These are phyloP conservation scores for Caradrina clavipalpis DNA, from an alignment of 2,888 invertebrate species.

Conservation along the genomic window DNA sequence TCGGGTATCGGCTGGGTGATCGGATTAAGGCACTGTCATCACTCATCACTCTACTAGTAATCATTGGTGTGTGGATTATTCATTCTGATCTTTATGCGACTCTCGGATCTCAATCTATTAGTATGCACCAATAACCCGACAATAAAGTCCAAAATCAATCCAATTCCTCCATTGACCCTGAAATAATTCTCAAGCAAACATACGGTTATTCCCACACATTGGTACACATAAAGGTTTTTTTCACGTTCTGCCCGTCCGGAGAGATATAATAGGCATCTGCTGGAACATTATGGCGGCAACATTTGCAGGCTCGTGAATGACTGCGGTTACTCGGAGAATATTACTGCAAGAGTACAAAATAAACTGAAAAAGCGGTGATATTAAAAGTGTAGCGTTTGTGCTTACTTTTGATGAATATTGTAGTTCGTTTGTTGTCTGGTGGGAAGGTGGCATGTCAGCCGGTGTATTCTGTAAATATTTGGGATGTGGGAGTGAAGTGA, in stretches of 20 bases:
- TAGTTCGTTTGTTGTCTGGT: neutral
- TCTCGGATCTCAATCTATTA: no score
- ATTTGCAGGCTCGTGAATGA: slow-evolving; percentile 30
- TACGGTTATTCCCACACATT: slow-evolving; percentile 17
- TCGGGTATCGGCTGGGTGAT: no score
- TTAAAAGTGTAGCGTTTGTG: slow-evolving; percentile 29
- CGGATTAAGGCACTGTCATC: no score
- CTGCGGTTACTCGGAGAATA: slow-evolving; percentile 5
- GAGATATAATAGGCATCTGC: slow-evolving; percentile 25
- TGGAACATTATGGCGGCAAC: slow-evolving; percentile 20
- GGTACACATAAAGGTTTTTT: slow-evolving; percentile 1
- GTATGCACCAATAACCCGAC: no score
- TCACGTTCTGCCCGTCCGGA: slow-evolving; percentile 4
- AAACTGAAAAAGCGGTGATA: slow-evolving; percentile 22
- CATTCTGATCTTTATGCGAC: no score
- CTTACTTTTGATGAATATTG: slow-evolving; percentile 1
- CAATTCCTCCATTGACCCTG: slow-evolving; percentile 9
- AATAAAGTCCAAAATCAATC: slow-evolving; percentile 1
- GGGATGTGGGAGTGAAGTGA: no score
- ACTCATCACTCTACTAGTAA: no score
- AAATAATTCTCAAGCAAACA: slow-evolving; percentile 22
- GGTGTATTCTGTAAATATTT: no score
- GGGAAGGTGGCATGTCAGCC: no score
- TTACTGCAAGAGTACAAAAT: slow-evolving; percentile 12
- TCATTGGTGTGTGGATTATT: no score